Conservation (phyloP, 1,140 invertebrate species). For the Drosophila pectinifera region DNA sequence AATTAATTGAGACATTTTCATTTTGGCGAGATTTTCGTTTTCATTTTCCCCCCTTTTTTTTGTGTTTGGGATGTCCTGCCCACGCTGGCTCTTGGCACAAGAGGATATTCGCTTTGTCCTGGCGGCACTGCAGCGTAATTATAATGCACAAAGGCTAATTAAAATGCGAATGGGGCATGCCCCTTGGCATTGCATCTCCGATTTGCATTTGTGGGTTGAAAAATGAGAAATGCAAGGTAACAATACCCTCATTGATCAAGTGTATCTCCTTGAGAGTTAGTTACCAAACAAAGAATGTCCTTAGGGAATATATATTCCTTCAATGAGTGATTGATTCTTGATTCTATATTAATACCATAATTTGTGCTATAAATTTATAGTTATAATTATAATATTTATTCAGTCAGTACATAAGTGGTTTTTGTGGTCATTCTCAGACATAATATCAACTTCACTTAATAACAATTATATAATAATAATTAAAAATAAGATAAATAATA, state of each 20-base stretch:
- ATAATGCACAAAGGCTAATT: slow-evolving; percentile 48
- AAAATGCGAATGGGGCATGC: slow-evolving; percentile 22
- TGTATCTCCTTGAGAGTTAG: slow-evolving; percentile 1
- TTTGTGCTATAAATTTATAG: too few species aligned
- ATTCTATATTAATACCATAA: too few species aligned
- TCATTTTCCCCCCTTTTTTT: slow-evolving; percentile 4
- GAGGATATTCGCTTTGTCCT: slow-evolving; percentile 26
- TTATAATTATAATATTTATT: too few species aligned
- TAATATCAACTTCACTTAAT: too few species aligned
- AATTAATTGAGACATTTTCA: slow-evolving; percentile 64
- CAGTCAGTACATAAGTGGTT: too few species aligned
- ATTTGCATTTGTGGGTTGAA: slow-evolving; percentile 2
- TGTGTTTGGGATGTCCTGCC: slow-evolving; percentile 5
- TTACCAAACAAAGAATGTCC: slow-evolving; percentile 16
- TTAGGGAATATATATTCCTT: too few species aligned
- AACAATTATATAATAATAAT: too few species aligned
- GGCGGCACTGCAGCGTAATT: slow-evolving; percentile 34
- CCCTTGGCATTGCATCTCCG: slow-evolving; percentile 6
- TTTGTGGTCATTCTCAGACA: too few species aligned
- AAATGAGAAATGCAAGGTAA: slow-evolving; percentile 8
- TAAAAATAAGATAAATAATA: too few species aligned
- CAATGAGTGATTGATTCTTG: too few species aligned
- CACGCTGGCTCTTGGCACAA: neutral
- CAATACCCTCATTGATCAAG: slow-evolving; percentile 16
- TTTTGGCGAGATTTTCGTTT: neutral